Base-by-base conservation (phyloP, 1,140 invertebrate genomes). In the Papilio xuthus region DNA sequence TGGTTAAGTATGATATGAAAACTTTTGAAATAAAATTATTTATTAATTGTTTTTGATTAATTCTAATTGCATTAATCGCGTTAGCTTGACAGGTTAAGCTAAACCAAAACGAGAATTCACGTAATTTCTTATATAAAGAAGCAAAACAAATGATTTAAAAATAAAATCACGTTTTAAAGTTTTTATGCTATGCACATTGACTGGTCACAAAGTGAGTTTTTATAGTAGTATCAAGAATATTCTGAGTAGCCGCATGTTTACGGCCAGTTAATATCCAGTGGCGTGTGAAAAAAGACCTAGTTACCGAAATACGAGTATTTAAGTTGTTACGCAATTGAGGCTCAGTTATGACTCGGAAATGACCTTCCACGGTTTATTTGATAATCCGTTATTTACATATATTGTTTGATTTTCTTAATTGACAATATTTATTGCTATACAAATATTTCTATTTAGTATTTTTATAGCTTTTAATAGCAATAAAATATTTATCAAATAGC, bases 271-370 rank as follows among this genome's bases (percentile, higher is more conserved):
- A 76, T 60, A 41, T 60, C 32, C 74, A 76, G 71, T 76, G 77
- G 80, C 77, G 77, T 81, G 72, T 69, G 23, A 72, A 44, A 44
- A 63, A 56, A 78, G 77, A 50, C 72, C 76, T 63, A 81, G 70
- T 70, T 75, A 75, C 77, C 56, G 60, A 75, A 69, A 75, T 75
- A 78, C 69, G 44, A 74, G 44, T 75, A 44, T 72, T 47, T 74
- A 32, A n/a, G 77, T 63, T 50, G 70, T 81, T 78, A 78, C 73
- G 78, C 72, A 77, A 83, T 44, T 44, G 71, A 75, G 37, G 76
- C 71, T 47, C 44, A 13, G 63, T 78, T 77, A 50, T 70, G 20
- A 26, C 32, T 78, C 60, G 77, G 71, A 80, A 80, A 47, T 78
- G 71, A 80, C 73, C 56, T 63, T 78, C 44, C 70, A 53, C 50